Base-by-base conservation (phyloP, 2,113 vertebrate genomes). In the Caloenas nicobarica region DNA sequence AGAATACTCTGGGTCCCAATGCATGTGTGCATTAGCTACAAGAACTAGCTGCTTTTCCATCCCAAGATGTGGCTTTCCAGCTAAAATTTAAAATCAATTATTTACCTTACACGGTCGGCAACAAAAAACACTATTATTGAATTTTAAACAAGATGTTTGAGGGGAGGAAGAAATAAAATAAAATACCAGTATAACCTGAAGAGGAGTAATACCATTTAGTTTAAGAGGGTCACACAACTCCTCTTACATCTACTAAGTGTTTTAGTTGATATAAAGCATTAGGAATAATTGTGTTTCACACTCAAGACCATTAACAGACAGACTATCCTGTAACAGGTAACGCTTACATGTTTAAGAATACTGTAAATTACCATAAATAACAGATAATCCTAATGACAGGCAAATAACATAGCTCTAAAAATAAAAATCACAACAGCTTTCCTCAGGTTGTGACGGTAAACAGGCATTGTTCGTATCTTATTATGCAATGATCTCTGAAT, bases 1-100 rank as follows among this genome's bases (percentile, higher is more conserved):
- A 51, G 99, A 99, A 96, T 99, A 99, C 61, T 99, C 99, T 9
- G 99, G 99, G 95, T 99, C 99, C 99, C 99, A 99, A 98, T 99
- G 99, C 99, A 99, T 99, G 92, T 99, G 99, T 81, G 99, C 99
- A 90, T 99, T 99, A 95, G 99, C 99, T 91, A 99, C 98, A 91
- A 99, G 98, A 90, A 99, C 98, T 86, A 99, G 98, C 97, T 99
- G 99, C 96, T 99, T 99, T 96, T 99, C 99, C 98, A 99, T 98
- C 90, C 98, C 98, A 60, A 98, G 98, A 91, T 99, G 98, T 50
- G 98, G 97, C 94, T 99, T 99, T 89, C 99, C 99, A 96, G 98
- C 99, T 99, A 95, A n/a, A 97, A 96, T 93, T 86, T 60, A 91
- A 96, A 80, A 93, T 73, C 71, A 91, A 16, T 73, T 89, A 85